Conservation (phyloP, 2,888 invertebrate species). For the Chaetogeoica ovagalla region DNA sequence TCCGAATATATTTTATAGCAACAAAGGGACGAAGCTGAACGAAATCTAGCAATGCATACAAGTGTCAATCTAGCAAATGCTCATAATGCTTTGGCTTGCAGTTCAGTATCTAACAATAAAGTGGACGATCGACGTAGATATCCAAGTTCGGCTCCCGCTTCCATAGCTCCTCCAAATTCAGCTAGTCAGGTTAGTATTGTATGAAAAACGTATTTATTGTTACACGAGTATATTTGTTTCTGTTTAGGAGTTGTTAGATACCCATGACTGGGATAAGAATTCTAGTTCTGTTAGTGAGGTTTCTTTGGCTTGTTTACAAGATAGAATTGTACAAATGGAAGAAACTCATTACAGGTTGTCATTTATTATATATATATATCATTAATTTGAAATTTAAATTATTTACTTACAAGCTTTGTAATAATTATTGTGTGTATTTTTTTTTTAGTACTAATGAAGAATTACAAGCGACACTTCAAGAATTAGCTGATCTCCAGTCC, state of each 20-base stretch:
- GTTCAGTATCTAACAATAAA: constrained; percentile 40
- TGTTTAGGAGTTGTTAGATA: constrained; percentile 54
- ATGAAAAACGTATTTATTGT: neutral
- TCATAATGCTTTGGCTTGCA: constrained; percentile 37
- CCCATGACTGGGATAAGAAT: constrained; percentile 83
- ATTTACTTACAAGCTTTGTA: neutral
- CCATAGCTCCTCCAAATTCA: constrained; percentile 65
- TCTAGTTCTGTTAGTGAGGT: constrained; percentile 86
- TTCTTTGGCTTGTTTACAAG: constrained; percentile 89
- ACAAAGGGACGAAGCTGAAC: constrained; percentile 67
- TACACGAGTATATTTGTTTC: neutral
- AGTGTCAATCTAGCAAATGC: constrained; percentile 23
- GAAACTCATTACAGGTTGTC: constrained; percentile 77
- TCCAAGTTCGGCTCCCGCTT: constrained; percentile 76
- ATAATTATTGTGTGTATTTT: neutral
- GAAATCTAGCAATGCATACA: constrained; percentile 67
- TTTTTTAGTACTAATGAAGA: constrained; percentile 82
- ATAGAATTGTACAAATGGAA: constrained; percentile 90
- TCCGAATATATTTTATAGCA: constrained; percentile 60
- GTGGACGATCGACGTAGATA: constrained; percentile 60
- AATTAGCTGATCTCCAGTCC: constrained; percentile 83
- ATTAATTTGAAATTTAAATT: neutral
- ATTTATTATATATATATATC: neutral
- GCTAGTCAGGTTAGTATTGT: constrained; percentile 50
- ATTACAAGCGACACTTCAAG: constrained; percentile 89